Conservation (phyloP, 1,140 invertebrate species). For the Danaus melanippus region DNA sequence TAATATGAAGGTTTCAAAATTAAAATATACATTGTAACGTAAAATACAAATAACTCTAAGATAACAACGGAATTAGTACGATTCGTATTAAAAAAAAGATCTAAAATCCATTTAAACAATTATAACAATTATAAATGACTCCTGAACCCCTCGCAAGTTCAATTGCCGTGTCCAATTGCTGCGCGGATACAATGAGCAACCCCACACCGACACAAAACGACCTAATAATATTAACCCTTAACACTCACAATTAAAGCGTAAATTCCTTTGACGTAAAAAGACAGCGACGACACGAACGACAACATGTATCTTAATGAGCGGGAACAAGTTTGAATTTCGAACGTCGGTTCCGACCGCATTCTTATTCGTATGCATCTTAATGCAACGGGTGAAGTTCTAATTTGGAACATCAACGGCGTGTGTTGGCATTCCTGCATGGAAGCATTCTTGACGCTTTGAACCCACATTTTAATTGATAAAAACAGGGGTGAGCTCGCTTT, state of each 20-base stretch:
- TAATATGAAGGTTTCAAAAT: no score
- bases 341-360: no score
- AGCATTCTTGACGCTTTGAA: slow-evolving; percentile 26
- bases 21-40: no score
- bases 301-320: no score
- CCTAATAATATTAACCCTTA: slow-evolving; percentile 28
- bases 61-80: no score
- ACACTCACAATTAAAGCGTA: slow-evolving; percentile 22
- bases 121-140: slow-evolving; percentile 21
- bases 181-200: slow-evolving; percentile 24
- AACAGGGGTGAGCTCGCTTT: slow-evolving; percentile 29
- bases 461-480: slow-evolving; percentile 38
- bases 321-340: no score
- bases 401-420: no score
- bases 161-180: slow-evolving; percentile 34
- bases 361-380: no score
- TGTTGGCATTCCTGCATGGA: slow-evolving; percentile 24
- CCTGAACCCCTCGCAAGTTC: slow-evolving; percentile 19
- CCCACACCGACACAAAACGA: slow-evolving; percentile 19
- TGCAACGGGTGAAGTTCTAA: no score
- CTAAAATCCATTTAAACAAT: slow-evolving; percentile 9
- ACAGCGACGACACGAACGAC: neutral
- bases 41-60: no score
- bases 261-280: slow-evolving; percentile 21
- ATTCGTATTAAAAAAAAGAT: no score